Conservation (phyloP, 2,888 invertebrate species). For the Melitaea athalia region DNA sequence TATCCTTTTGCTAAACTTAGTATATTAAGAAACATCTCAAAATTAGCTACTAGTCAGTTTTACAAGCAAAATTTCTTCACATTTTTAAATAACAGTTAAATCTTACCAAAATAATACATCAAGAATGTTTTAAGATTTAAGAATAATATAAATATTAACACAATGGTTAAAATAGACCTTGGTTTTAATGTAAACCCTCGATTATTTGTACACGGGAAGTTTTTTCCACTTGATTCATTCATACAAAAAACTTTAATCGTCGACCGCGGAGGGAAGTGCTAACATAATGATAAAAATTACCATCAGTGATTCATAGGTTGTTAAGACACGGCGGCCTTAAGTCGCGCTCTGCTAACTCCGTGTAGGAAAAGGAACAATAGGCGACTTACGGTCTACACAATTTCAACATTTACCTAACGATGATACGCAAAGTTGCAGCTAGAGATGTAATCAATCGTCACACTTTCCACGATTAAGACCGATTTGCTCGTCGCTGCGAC, state of each 20-base stretch:
- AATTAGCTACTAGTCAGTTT: too few species aligned
- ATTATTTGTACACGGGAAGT: neutral
- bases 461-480: constrained; percentile 29
- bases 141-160: neutral
- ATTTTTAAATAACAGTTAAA: neutral
- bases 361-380: constrained; percentile 66
- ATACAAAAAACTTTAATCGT: neutral
- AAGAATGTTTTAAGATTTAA: neutral
- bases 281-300: constrained; percentile 35
- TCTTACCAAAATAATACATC: neutral
- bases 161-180: neutral
- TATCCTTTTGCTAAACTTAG: neutral
- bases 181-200: neutral
- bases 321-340: constrained; percentile 50
- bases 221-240: constrained; percentile 5
- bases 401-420: constrained; percentile 49
- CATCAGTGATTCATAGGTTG: constrained; percentile 53
- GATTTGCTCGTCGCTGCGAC: constrained; percentile 8
- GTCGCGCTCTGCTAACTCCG: constrained; percentile 60
- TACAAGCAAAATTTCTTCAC: too few species aligned
- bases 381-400: constrained; percentile 58
- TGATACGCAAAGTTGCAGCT: constrained; percentile 17
- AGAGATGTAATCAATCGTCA: constrained; percentile 22
- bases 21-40: too few species aligned
- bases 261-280: neutral